A percentile compares a stretch with the other conserved stretches of the same genome.
These are phyloP conservation scores for Zosterops japonicus DNA, from an alignment of 2,113 vertebrate genomes.

Conservation along the genomic window DNA sequence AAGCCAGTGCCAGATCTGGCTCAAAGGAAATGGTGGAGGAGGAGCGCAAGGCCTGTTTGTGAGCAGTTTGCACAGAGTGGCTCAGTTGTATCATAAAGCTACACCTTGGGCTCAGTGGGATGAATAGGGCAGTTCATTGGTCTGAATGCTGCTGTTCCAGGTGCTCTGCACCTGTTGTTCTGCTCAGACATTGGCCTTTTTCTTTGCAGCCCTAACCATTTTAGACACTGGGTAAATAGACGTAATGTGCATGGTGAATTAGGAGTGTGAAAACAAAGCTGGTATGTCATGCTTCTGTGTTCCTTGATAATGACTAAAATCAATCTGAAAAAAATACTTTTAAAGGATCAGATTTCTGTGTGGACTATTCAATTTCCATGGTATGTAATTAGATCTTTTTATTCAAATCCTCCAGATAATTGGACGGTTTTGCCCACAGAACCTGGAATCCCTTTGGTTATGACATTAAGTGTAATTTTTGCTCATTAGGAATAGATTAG, in stretches of 20 bases:
- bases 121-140: constrained; percentile 24
- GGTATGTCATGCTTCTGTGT: background rate
- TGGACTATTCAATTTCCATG: background rate
- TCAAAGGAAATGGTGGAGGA: background rate
- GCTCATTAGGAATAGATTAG: background rate
- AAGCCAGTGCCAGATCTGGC: background rate
- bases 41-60: background rate
- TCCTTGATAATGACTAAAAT: background rate
- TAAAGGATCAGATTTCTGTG: background rate
- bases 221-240: background rate
- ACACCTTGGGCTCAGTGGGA: background rate
- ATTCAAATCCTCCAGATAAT: background rate
- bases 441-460: background rate
- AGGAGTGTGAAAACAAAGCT: background rate
- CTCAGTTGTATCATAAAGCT: background rate
- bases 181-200: constrained; percentile 17
- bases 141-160: background rate
- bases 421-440: background rate
- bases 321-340: background rate
- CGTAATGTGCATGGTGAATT: background rate
- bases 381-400: background rate
- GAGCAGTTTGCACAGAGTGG: background rate
- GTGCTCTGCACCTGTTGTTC: constrained; percentile 34
- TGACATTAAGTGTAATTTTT: background rate
- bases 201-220: background rate